Evolutionary conservation across 2,113 vertebrate species (phyloP).

Genomic region (Salvator merianae): DNA sequence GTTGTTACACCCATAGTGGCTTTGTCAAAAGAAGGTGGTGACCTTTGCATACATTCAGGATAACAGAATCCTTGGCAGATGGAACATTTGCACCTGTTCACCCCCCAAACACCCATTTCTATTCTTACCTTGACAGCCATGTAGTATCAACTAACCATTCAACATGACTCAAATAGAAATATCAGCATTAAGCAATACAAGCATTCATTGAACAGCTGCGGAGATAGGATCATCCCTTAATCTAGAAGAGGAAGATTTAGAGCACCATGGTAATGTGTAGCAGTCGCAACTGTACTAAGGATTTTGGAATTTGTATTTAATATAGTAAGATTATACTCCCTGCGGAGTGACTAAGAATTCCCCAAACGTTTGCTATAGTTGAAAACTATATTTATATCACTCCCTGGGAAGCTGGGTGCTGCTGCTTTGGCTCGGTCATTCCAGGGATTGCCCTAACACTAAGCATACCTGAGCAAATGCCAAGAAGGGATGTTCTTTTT

Average conservation of each 20-base stretch:
- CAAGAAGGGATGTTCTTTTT: background rate
- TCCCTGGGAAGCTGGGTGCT: background rate
- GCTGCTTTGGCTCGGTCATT: background rate
- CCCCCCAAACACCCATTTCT: conserved; percentile 49
- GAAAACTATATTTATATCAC: background rate
- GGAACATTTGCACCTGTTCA: conserved; percentile 35
- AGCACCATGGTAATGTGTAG: background rate
- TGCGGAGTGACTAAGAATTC: background rate
- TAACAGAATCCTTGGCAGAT: conserved; percentile 25
- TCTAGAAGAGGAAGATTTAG: background rate
- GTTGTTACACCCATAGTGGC: background rate
- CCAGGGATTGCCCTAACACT: background rate
- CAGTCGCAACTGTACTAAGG: background rate
- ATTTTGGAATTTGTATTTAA: background rate
- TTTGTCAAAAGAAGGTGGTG: background rate
- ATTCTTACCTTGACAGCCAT: conserved; percentile 45
- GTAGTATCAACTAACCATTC: conserved; percentile 33
- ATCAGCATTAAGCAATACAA: conserved; percentile 30
- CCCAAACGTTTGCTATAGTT: background rate
- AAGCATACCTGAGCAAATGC: background rate
- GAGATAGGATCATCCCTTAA: conserved; percentile 39
- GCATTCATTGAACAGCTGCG: conserved; percentile 40
- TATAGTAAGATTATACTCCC: background rate
- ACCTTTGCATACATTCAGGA: background rate
- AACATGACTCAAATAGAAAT: conserved; percentile 59